Base-by-base conservation (phyloP, 2,797 vertebrate species). In the Rhinichthys osculus region DNA sequence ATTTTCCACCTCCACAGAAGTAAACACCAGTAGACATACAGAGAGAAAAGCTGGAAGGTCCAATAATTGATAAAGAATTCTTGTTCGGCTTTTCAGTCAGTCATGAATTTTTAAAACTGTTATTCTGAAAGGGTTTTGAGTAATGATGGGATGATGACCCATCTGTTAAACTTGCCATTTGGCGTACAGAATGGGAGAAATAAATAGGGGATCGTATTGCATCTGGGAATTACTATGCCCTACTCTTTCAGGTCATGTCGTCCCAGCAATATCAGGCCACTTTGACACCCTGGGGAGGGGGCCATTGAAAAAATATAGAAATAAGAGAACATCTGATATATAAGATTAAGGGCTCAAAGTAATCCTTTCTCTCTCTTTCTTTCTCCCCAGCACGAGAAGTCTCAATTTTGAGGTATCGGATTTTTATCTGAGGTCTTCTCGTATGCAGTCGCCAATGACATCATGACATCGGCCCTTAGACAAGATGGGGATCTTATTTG, bases 401-500 rank as follows among this genome's bases (percentile, higher is more conserved):
- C 86, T 90, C 81, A 30, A 16, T 88, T 85, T 86, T 78, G 80
- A 85, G 86, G 83, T 91, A 88, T 91, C 89, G 74, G 91, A 86
- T 90, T 89, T 82, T 89, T 74, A 86, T 85, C 72, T 54, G 86
- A 88, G 54, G 6, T 69, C 66, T 47, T 69, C 79, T 87, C 70
- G 42, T 82, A 67, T 78, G 64, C 86, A 76, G 88, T 84, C 69
- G 9, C 30, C 73, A 47, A 77, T 92, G 91, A 92, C 90, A 91
- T 92, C 92, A 92, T 90, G 88, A 90, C 89, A 88, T 62, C 27
- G 72, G 89, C 84, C 89, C 78, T 85, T 83, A 89, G 84, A 86
- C 67, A 33, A 83, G 84, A 89, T 86, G 81, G 85, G 89, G 88
- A 91, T 90, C 91, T 87, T 89, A 92, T 90, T 90, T 90, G 88